Conservation (phyloP, 2,113 vertebrate species). For the Scomber colias region DNA sequence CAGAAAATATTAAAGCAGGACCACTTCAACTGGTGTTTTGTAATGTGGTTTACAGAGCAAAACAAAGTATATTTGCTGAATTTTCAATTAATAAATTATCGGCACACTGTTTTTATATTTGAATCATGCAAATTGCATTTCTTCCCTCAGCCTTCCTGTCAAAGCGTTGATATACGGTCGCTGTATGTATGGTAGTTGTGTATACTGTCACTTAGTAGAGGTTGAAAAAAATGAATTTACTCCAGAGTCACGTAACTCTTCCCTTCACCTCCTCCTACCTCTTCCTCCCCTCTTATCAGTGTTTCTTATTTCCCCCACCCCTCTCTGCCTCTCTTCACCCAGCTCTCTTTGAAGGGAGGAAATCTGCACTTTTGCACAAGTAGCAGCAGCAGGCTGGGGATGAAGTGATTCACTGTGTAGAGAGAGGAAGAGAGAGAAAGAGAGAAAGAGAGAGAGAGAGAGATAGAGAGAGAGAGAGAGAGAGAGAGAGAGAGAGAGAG, state of each 20-base stretch:
- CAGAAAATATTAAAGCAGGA: too few relatives aligned
- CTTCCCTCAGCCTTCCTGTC: not conserved
- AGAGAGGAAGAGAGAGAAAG: slow-evolving; percentile 26
- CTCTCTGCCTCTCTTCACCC: slow-evolving; percentile 31
- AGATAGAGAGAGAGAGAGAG: slow-evolving; percentile 55
- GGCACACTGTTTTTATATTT: not conserved
- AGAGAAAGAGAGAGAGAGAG: not conserved
- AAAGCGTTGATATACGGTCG: not conserved
- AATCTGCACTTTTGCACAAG: slow-evolving; percentile 80
- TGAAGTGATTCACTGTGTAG: slow-evolving; percentile 67
- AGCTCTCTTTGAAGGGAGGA: slow-evolving; percentile 84
- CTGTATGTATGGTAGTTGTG: not conserved
- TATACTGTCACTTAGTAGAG: not conserved
- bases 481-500: slow-evolving; percentile 38
- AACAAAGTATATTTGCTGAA: too few relatives aligned
- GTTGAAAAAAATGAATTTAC: slow-evolving; percentile 1
- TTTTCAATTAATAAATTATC: too few relatives aligned
- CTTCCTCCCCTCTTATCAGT: slow-evolving; percentile 52
- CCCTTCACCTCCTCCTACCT: slow-evolving; percentile 54
- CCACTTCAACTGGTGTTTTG: too few relatives aligned
- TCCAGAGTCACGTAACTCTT: slow-evolving; percentile 15
- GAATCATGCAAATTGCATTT: not conserved
- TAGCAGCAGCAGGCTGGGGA: slow-evolving; percentile 48
- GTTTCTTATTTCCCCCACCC: slow-evolving; percentile 52
- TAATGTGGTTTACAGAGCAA: too few relatives aligned